Evolutionary conservation across 1,140 invertebrate species (phyloP).

Genomic region (Paraescarpia echinospica): DNA sequence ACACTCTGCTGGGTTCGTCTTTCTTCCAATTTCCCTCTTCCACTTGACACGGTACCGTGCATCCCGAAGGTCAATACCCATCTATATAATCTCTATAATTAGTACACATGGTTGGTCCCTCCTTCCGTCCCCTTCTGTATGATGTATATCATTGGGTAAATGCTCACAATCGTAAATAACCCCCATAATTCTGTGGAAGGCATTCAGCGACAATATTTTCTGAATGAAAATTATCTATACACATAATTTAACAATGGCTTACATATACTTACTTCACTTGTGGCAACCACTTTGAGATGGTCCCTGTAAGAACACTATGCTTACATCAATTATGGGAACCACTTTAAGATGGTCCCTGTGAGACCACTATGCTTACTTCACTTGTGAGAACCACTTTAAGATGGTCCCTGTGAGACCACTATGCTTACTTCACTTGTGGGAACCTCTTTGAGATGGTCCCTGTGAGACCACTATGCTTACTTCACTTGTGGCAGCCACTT

Average conservation of each 20-base stretch:
- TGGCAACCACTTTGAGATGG: neutral
- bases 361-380: neutral
- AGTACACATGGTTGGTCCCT: too few relatives aligned
- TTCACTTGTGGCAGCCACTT: slow-evolving; percentile 41
- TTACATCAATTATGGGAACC: neutral
- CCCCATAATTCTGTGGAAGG: neutral
- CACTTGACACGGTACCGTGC: too few relatives aligned
- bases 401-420: too few relatives aligned
- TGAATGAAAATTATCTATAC: neutral
- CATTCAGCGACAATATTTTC: neutral
- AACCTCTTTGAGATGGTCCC: slow-evolving; percentile 45
- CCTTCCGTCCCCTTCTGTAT: too few relatives aligned
- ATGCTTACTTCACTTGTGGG: slow-evolving; percentile 26
- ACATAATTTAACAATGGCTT: neutral
- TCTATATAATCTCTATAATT: too few relatives aligned
- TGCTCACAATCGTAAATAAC: too few relatives aligned
- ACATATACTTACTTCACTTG: neutral
- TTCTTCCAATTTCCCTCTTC: too few relatives aligned
- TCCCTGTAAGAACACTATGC: neutral
- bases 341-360: slow-evolving; percentile 11
- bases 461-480: slow-evolving; percentile 29
- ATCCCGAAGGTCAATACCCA: too few relatives aligned
- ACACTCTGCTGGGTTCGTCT: too few relatives aligned
- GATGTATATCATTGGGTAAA: too few relatives aligned
- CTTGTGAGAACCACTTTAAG: too few relatives aligned